phyloP scores from a whole-genome alignment of 2,888 invertebrate genomes.

The Drosophila antonietae region DNA sequence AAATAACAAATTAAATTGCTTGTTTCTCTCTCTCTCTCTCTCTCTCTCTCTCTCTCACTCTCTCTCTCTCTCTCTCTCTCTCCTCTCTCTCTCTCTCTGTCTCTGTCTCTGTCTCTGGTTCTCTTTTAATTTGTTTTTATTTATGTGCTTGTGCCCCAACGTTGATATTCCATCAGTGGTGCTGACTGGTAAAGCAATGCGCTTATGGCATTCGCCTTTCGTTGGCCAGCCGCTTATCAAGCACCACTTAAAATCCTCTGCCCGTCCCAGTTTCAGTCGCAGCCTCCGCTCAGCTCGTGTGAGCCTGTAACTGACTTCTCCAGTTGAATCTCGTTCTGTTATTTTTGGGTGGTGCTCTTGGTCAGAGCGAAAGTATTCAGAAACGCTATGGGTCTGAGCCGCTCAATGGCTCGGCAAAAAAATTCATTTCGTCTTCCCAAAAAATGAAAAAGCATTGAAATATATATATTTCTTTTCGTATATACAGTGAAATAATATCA shows the following conservation, averaged over 20 bases:
- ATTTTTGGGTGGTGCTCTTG: slow-evolving; percentile 50
- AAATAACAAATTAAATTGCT: slow-evolving; percentile 62
- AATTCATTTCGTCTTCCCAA: slow-evolving; percentile 53
- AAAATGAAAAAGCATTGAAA: slow-evolving; percentile 22
- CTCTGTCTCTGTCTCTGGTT: no score
- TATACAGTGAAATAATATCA: slow-evolving; percentile 54
- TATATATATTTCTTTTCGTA: slow-evolving; percentile 46
- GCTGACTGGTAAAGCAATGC: slow-evolving; percentile 51
- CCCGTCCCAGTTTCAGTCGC: slow-evolving; percentile 15
- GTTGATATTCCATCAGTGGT: slow-evolving; percentile 63
- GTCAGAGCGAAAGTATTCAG: slow-evolving; percentile 14
- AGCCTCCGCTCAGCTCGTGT: slow-evolving; percentile 23
- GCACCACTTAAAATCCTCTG: slow-evolving; percentile 70
- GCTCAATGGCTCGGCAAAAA: slow-evolving; percentile 46
- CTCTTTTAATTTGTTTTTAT: slow-evolving; percentile 16
- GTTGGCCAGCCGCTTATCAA: slow-evolving; percentile 70
- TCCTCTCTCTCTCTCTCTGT: background rate
- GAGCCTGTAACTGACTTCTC: slow-evolving; percentile 8
- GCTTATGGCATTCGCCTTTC: slow-evolving; percentile 60
- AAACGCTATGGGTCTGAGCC: slow-evolving; percentile 24
- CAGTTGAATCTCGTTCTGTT: slow-evolving; percentile 22
- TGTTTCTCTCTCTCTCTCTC: background rate
- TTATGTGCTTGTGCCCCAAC: slow-evolving; percentile 41
- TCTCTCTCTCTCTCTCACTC: background rate
- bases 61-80: no score